Percentiles rank a stretch among this genome's conserved stretches.
Conservation (phyloP, 1,140 invertebrate genomes). For the Orchesella cincta region DNA sequence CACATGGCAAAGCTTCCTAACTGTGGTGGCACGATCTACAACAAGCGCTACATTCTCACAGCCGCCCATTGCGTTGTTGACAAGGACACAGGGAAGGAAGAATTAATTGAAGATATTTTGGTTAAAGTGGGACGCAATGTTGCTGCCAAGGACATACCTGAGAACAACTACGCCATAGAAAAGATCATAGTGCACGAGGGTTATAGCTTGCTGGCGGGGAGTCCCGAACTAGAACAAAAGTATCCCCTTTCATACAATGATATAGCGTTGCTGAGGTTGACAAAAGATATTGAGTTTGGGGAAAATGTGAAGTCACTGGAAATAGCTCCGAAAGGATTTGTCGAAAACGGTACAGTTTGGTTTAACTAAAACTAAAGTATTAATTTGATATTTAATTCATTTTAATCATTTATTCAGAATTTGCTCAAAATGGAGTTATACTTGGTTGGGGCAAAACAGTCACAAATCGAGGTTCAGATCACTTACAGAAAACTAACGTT, state of each 20-base stretch:
- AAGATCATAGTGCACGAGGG: background rate
- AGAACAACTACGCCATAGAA: background rate
- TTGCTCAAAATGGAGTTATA: background rate
- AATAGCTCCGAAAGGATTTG: constrained; percentile 9
- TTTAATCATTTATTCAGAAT: background rate
- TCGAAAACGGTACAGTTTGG: background rate
- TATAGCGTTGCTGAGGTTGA: background rate
- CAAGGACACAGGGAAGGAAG: background rate
- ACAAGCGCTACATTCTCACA: background rate
- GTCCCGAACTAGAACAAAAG: background rate
- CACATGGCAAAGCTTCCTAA: background rate
- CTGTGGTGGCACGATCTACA: constrained; percentile 8
- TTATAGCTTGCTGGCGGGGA: background rate
- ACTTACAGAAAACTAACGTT: constrained; percentile 2
- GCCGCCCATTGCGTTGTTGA: constrained; percentile 7
- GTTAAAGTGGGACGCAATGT: background rate
- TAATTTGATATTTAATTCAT: no score
- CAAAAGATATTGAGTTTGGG: background rate
- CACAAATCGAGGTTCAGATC: background rate
- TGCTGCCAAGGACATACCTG: background rate
- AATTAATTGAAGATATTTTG: background rate
- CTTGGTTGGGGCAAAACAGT: background rate
- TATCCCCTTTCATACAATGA: background rate
- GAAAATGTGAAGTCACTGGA: background rate
- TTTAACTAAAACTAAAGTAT: no score